Evolutionary conservation across 1,140 invertebrate species (phyloP), one percentile per base, ranked within the genome.

Genomic region (Zaprionus vittiger): DNA sequence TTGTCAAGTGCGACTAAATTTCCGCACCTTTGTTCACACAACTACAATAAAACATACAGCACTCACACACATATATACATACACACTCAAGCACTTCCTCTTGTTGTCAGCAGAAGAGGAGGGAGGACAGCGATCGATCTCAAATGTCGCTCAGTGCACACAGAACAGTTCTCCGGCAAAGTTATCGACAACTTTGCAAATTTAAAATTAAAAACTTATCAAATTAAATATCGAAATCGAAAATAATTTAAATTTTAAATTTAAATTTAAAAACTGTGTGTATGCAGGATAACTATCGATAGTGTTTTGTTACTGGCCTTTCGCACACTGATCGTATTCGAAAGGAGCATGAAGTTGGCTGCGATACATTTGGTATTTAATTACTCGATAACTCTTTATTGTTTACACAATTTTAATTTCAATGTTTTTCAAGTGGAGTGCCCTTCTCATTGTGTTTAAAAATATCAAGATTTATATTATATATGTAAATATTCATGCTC

Each of bases 1-100:
- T 89, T 87, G 80, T 87, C 80, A 84, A 79, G 71, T 83, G 72
- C 71, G 74, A 70, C 84, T 81, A 79, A 83, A 76, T 81, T 89
- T 89, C 68, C 78, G 67, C 75, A 73, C 81, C 73, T 79, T 52
- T 77, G 44, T 65, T 49, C 22, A 31, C 52, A 67, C 67, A 72
- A 9, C 17, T 5, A 22, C 66, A 49, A 41, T 49, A 38, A 38
- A 41, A 34, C 15, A 22, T 44, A 22, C 14, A 67, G 9, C 41
- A 38, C 12, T 31, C 28, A 38, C 15, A 24, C 34, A 55, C 22
- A 60, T 26, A 47, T 34, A 38, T 28, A 37, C 17, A 31, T 17
- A 22, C 67, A 38, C 11, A 15, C 44, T 28, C 52, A 34, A 24
- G 17, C 34, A 41, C 63, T 17, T 1, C 31, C 31, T 17, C 4